Percentiles rank a stretch among this genome's conserved stretches.
Conservation (phyloP, 2,113 vertebrate genomes). For the Euleptes europaea region DNA sequence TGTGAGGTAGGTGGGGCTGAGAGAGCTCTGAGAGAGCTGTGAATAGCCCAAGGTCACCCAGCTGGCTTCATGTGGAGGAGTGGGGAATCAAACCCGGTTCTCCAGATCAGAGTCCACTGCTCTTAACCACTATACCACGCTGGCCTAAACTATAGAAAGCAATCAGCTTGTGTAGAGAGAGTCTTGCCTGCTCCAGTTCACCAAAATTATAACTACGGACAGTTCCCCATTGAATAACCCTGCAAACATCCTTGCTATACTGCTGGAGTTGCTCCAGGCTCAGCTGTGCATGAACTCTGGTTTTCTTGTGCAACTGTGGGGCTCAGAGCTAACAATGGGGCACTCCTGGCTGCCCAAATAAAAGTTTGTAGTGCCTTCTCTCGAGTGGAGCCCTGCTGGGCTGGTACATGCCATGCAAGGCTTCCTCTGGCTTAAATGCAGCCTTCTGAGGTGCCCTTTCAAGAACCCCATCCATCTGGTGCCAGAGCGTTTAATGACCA, state of each 20-base stretch:
- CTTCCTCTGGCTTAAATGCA: slow-evolving; percentile 52
- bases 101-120: no score
- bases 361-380: background rate
- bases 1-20: no score
- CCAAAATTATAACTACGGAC: background rate
- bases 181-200: background rate
- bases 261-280: background rate
- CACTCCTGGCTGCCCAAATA: slow-evolving; percentile 53
- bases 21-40: no score
- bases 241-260: no score
- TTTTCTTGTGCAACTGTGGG: background rate
- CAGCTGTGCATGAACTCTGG: background rate
- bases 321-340: background rate
- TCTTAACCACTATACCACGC: no score
- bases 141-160: background rate
- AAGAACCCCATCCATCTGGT: slow-evolving; percentile 19
- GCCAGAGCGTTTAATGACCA: slow-evolving; percentile 25
- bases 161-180: background rate
- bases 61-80: no score
- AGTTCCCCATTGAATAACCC: no score
- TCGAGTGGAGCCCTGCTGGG: slow-evolving; percentile 17
- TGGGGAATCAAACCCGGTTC: no score
- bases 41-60: no score
- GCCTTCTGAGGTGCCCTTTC: slow-evolving; percentile 37
- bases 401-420: slow-evolving; percentile 3